phyloP scores from a whole-genome alignment of 1,140 invertebrate species.

The Drosophila elegans region DNA sequence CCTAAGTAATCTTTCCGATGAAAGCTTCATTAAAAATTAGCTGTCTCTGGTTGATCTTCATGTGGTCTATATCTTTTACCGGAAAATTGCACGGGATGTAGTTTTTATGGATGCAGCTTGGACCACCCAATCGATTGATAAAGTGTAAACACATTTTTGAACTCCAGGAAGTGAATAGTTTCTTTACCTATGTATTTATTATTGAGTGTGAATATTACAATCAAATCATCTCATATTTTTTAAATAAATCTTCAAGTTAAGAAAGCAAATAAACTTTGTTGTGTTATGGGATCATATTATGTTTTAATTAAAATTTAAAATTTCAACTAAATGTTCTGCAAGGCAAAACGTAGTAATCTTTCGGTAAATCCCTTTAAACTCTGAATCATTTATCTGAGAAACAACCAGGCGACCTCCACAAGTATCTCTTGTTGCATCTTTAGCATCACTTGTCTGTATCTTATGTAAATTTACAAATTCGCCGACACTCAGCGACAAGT shows the following conservation, averaged over 20 bases:
- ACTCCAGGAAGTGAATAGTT: neutral
- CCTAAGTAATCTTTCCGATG: conserved; percentile 37
- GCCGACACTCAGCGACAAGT: conserved; percentile 66
- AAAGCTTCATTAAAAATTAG: conserved; percentile 48
- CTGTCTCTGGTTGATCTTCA: conserved; percentile 10
- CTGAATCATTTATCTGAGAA: conserved; percentile 16
- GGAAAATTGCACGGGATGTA: conserved; percentile 33
- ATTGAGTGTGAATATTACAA: neutral
- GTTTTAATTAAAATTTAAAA: too few species aligned
- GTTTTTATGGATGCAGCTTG: neutral
- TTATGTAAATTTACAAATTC: conserved; percentile 55
- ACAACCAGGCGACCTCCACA: conserved; percentile 12
- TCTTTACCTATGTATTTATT: neutral
- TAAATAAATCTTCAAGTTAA: too few species aligned
- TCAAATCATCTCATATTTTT: neutral
- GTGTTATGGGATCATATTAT: too few species aligned
- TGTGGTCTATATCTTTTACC: neutral
- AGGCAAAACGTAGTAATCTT: too few species aligned
- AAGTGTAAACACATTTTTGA: neutral
- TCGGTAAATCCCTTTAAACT: neutral
- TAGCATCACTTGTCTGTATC: conserved; percentile 35
- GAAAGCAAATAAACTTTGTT: too few species aligned
- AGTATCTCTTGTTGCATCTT: conserved; percentile 32
- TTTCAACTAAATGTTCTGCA: too few species aligned
- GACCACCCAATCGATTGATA: conserved; percentile 1